A percentile compares a stretch with the other conserved stretches of the same genome.
Evolutionary conservation across 2,797 vertebrate species (phyloP).

Genomic region (Denticeps clupeoides): DNA sequence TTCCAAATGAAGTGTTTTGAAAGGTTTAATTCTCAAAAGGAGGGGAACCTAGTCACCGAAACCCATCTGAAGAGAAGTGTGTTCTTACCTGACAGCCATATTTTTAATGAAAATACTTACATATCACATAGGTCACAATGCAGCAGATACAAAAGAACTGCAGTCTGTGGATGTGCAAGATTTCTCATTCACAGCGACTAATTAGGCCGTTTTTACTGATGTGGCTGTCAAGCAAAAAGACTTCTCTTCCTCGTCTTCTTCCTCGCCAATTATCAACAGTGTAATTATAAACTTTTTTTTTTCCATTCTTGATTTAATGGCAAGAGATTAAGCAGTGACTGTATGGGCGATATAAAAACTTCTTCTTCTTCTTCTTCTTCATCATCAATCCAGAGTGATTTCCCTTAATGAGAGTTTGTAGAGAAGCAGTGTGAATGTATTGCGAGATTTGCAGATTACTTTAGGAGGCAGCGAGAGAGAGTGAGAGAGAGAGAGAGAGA

Average conservation of each 20-base stretch:
- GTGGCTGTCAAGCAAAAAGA: background rate
- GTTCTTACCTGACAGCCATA: no score
- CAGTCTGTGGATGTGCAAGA: background rate
- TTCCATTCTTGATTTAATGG: slow-evolving; percentile 3
- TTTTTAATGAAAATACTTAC: no score
- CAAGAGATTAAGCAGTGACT: background rate
- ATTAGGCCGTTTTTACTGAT: background rate
- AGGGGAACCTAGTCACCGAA: no score
- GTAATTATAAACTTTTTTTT: background rate
- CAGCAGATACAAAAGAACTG: background rate
- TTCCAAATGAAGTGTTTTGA: no score
- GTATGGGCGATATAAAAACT: background rate
- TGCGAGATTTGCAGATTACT: slow-evolving; percentile 40
- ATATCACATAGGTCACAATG: no score
- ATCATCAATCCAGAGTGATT: slow-evolving; percentile 46
- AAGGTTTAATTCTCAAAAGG: no score
- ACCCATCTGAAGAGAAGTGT: no score
- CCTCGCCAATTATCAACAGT: background rate
- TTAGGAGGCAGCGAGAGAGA: slow-evolving; percentile 14
- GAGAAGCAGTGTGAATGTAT: slow-evolving; percentile 32
- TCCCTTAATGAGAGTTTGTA: slow-evolving; percentile 47
- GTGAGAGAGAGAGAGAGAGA: slow-evolving; percentile 8
- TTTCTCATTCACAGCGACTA: background rate
- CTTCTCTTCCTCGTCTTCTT: background rate
- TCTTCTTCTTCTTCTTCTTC: slow-evolving; percentile 8